Evolutionary conservation across 2,888 invertebrate genomes (phyloP), one percentile per base, ranked within the genome.

Genomic region (Harpalus rufipes): DNA sequence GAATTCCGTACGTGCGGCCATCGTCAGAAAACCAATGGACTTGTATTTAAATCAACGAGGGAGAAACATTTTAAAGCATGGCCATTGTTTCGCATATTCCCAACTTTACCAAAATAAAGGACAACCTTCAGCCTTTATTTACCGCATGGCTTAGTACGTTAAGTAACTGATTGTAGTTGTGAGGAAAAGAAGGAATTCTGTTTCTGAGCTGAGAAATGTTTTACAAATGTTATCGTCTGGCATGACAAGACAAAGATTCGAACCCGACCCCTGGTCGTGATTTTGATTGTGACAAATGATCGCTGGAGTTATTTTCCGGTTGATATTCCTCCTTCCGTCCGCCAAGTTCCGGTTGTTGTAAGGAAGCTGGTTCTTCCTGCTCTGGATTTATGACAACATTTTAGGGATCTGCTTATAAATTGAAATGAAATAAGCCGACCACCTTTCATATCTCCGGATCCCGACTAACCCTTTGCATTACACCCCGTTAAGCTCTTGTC

Each of bases 231-330:
- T 32, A 32, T 1, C 32, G 32, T 32, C 32, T 32, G 32, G 32
- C 32, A 32, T 32, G 32, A 32, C 32, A 32, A 32, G 32, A 32
- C 32, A 32, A 32, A 32, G 32, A 32, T 32, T 32, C 32, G 32
- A 32, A 32, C 32, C 32, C 32, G 32, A 32, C 32, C 32, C 25
- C 3, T 32, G 10, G 2, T 51, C 12, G 44, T 51, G 44, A 12
- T 51, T 32, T 59, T 59, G 59, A 59, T 7, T 16, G 59, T 74
- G 74, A 82, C 74, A 82, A 82, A 82, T 82, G 82, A 82, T 59
- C 82, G 74, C 72, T 82, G 82, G 72, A 72, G 72, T 82, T 82
- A 82, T 82, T 82, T 82, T 82, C 82, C 82, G 74, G 82, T 82
- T 82, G 58, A 82, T 82, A 72, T 82, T 82, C 25, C 74, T 59